Base-by-base conservation (phyloP, 2,888 invertebrate species). In the Pomacea canaliculata region DNA sequence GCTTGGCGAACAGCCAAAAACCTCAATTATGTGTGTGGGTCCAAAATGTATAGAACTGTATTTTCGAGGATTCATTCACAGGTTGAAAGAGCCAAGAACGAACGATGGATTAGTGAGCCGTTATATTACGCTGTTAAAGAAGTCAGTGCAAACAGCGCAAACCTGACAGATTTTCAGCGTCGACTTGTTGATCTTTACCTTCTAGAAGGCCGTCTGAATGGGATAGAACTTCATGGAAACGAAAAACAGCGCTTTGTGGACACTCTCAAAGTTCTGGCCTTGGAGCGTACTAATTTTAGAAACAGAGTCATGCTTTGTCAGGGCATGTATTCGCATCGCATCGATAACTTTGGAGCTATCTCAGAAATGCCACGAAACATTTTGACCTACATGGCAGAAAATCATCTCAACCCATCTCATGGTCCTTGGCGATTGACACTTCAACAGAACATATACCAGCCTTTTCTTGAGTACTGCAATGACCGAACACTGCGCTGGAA, bases 1-100 rank as follows among this genome's bases (percentile, higher is more conserved):
- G 96, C 96, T 7, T 97, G 96, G 96, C 96, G 96, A 16, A 93
- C 96, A 84, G 94, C 96, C 0, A 97, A 96, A 91, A 94, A 95
- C 7, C 90, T 97, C 18, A 96, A 95, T 88, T 91, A 95, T 71
- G 95, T 95, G 9, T 95, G 95, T 86, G 94, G 94, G 10, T 77
- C 80, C n/a, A 81, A 85, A 23, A 84, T 81, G 12, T 86, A 84
- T 76, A 80, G 84, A 46, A 75, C 83, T 48, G 85, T 88, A 48
- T 88, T 88, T 81, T 77, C 85, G 84, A 93, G 94, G 85, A 94
- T 97, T 81, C 95, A 96, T 85, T 94, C 95, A 79, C 92, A 96
- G 83, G 95, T 96, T 0, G 93, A 94, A 83, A 93, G 93, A 86
- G 96, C 96, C 0, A 93, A 94, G 80, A 93, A 94, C 2, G 92